Evolutionary conservation across 2,888 invertebrate genomes (phyloP), one percentile per base, ranked within the genome.

Genomic region (Epistrophella euchroma): DNA sequence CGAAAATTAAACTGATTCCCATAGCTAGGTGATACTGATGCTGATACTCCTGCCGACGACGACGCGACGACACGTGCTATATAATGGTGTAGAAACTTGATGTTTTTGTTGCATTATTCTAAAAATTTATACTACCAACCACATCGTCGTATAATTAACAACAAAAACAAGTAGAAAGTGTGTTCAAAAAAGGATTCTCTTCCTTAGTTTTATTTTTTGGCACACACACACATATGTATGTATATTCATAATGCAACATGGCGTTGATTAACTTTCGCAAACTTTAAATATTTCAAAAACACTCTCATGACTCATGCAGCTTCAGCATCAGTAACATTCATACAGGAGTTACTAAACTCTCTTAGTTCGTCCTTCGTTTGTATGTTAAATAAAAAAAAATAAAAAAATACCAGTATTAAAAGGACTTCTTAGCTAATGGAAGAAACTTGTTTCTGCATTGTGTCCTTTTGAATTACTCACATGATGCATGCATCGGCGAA

Each of bases 191-290:
- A 55, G 55, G 71, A 76, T 58, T 58, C 15, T 6, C 43, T n/a
- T n/a, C 15, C 40, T 40, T 40, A 5, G n/a, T 43, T n/a, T n/a
- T 7, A n/a, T 19, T 28, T 66, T 47, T 47, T n/a, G 22, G 66
- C 10, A 35, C 43, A 9, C 13, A 22, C 58, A 17, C 73, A n/a
- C 4, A 13, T 11, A 0, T 4, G 2, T 4, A 4, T 25, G 11
- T 2, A 4, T 7, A 86, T 86, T 77, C 71, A 86, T 86, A 86
- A 86, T 86, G 82, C 82, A 86, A 28, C 43, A 74, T 28, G 25
- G 58, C 74, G 82, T 86, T 86, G 86, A 86, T 86, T 81, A 86
- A 86, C 82, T 86, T 86, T 82, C 32, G 71, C 73, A 68, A 79
- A 64, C 56, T 64, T 64, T 85, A 62, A 82, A 82, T 82, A 82